Percentiles rank a stretch among this genome's conserved stretches.
These are phyloP conservation scores for Brachyhypopomus gauderio DNA, from an alignment of 2,113 vertebrate genomes.

Conservation along the genomic window DNA sequence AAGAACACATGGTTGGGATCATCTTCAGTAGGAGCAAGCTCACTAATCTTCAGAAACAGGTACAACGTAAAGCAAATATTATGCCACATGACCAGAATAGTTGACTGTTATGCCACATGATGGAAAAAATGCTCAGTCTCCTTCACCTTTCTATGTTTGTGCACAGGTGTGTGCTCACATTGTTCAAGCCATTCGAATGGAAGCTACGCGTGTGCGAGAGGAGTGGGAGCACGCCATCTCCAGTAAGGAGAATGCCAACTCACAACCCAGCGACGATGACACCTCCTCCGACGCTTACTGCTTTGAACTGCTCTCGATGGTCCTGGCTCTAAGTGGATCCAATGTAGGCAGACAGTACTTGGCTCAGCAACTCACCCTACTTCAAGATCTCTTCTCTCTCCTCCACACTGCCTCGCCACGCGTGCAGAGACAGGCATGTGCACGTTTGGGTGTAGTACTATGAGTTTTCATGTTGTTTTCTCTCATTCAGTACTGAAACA, in stretches of 20 bases:
- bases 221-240: constrained; percentile 99
- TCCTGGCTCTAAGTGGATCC: constrained; percentile 93
- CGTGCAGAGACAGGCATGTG: constrained; percentile 93
- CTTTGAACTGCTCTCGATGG: constrained; percentile 98
- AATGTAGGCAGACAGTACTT: constrained; percentile 96
- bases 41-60: constrained; percentile 98
- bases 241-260: constrained; percentile 98
- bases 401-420: constrained; percentile 96
- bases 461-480: not conserved
- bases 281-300: constrained; percentile 96
- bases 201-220: constrained; percentile 94
- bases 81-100: not conserved
- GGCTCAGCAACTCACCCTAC: constrained; percentile 94
- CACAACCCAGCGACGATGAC: constrained; percentile 93
- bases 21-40: constrained; percentile 99
- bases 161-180: constrained; percentile 95
- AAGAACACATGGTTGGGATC: constrained; percentile 99
- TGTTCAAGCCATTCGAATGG: constrained; percentile 97
- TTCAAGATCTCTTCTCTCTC: constrained; percentile 96
- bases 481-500: not conserved
- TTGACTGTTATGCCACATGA: not conserved
- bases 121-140: not conserved
- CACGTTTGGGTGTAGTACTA: not conserved
- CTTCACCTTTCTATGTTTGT: not conserved
- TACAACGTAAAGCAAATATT: constrained; percentile 52